phyloP scores from a whole-genome alignment of 2,797 vertebrate genomes.

The Mallotus villosus region DNA sequence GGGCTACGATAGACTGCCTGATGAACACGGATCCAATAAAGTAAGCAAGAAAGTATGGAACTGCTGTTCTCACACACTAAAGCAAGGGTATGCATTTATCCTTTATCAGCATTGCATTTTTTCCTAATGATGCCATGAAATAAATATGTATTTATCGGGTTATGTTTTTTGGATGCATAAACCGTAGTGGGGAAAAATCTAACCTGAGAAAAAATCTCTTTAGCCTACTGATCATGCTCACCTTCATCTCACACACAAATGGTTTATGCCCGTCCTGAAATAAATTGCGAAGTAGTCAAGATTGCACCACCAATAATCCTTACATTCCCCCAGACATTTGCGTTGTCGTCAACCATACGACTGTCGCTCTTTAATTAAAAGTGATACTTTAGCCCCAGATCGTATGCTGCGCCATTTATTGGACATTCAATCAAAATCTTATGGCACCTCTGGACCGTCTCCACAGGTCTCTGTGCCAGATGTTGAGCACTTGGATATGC shows the following conservation, averaged over 20 bases:
- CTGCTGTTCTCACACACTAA: too few species aligned
- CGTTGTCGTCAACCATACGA: conserved; percentile 12
- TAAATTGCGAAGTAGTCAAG: conserved; percentile 82
- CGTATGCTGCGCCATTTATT: neutral
- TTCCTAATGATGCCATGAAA: too few species aligned
- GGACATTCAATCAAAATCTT: neutral
- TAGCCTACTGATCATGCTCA: conserved; percentile 17
- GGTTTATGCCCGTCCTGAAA: conserved; percentile 82
- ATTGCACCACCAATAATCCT: conserved; percentile 68
- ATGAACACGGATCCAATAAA: too few species aligned
- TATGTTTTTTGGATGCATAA: too few species aligned
- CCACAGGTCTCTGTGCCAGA: neutral
- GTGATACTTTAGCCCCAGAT: neutral
- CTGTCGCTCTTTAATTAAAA: neutral
- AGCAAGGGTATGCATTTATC: too few species aligned
- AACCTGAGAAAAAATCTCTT: neutral
- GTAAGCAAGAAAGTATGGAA: too few species aligned
- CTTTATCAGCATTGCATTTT: too few species aligned
- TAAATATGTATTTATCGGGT: too few species aligned
- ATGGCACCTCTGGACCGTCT: neutral
- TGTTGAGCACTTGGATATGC: conserved; percentile 1
- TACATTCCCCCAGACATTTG: conserved; percentile 53
- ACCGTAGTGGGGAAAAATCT: neutral
- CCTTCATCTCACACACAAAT: conserved; percentile 63
- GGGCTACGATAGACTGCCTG: neutral